Conservation (phyloP, 2,888 invertebrate species). For the Yponomeuta plumbellus region DNA sequence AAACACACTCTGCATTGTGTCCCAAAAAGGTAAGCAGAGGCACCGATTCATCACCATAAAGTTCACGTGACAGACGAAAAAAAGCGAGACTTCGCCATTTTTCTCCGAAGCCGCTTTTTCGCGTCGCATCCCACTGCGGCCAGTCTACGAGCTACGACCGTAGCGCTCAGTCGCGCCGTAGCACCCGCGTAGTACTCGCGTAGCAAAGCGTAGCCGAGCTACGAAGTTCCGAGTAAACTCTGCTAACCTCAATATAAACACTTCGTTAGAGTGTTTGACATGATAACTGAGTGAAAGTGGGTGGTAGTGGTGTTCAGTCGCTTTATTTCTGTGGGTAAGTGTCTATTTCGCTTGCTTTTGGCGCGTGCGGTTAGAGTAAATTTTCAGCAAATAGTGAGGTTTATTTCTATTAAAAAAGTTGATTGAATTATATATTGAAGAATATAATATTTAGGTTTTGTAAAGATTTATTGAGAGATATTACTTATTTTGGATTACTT, state of each 20-base stretch:
- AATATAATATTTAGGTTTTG: too few relatives aligned
- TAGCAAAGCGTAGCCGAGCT: not conserved
- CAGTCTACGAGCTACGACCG: constrained; percentile 11
- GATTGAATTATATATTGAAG: too few relatives aligned
- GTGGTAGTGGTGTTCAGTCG: not conserved
- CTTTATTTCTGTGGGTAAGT: constrained; percentile 7
- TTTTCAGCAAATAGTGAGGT: too few relatives aligned
- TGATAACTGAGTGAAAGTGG: constrained; percentile 16
- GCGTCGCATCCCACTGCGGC: constrained; percentile 2
- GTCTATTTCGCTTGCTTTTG: not conserved
- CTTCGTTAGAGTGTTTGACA: constrained; percentile 17
- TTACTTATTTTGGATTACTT: too few relatives aligned
- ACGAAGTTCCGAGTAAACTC: constrained; percentile 4
- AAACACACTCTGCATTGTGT: too few relatives aligned
- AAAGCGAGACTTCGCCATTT: not conserved
- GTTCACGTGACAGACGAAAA: not conserved
- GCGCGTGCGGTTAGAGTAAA: not conserved
- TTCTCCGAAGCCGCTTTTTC: not conserved
- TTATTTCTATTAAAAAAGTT: too few relatives aligned
- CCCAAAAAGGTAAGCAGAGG: not conserved
- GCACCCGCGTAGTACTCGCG: not conserved
- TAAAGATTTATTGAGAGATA: too few relatives aligned
- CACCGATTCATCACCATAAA: not conserved
- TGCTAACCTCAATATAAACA: not conserved
- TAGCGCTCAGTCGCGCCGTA: constrained; percentile 15